A percentile compares a stretch with the other conserved stretches of the same genome.
These are phyloP conservation scores for Axea sp. DNA, from an alignment of 2,888 invertebrate species.

Conservation along the genomic window DNA sequence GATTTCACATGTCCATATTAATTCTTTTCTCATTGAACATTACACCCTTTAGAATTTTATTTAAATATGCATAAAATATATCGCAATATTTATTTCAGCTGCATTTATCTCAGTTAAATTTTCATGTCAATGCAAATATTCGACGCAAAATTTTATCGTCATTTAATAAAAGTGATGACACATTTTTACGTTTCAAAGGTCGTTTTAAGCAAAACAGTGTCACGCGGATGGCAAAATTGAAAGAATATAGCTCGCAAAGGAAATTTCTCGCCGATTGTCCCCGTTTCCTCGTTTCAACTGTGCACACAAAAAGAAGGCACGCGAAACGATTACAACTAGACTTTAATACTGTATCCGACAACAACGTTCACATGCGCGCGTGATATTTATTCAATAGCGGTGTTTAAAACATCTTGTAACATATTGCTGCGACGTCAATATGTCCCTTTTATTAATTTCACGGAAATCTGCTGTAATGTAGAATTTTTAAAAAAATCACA, in stretches of 20 bases:
- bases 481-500: too few species aligned
- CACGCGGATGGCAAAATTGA: slow-evolving; percentile 40
- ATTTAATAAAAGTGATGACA: slow-evolving; percentile 45
- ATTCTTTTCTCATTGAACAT: too few species aligned
- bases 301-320: slow-evolving; percentile 20
- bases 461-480: slow-evolving; percentile 24
- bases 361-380: slow-evolving; percentile 3
- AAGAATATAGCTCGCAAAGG: slow-evolving; percentile 41
- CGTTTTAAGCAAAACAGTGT: slow-evolving; percentile 39
- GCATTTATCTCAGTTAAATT: slow-evolving; percentile 39
- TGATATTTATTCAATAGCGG: slow-evolving; percentile 42
- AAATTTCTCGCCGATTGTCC: slow-evolving; percentile 48
- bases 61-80: slow-evolving; percentile 31
- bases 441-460: slow-evolving; percentile 40
- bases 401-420: slow-evolving; percentile 23
- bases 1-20: too few species aligned
- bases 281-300: slow-evolving; percentile 17
- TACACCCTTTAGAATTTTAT: slow-evolving; percentile 14
- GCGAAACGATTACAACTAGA: slow-evolving; percentile 40
- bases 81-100: slow-evolving; percentile 42
- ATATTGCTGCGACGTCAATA: slow-evolving; percentile 14
- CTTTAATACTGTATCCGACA: slow-evolving; percentile 22
- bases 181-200: slow-evolving; percentile 30
- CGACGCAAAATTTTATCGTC: slow-evolving; percentile 41
- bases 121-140: slow-evolving; percentile 35